Percentiles rank a stretch among this genome's conserved stretches.
Conservation (phyloP, 2,113 vertebrate species). For the Donacobius atricapilla region DNA sequence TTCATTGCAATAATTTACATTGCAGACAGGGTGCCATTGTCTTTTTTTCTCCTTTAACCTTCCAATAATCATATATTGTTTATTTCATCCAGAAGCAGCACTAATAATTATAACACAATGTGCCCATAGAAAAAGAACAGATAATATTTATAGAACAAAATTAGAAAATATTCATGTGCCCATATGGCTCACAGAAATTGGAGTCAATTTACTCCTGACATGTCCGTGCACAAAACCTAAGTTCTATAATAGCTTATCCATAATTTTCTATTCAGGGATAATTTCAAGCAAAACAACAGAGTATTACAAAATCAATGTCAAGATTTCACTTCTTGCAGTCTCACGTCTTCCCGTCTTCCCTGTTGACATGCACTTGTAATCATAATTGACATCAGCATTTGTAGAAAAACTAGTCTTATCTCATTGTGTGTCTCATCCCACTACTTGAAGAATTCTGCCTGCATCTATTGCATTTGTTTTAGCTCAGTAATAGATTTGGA, state of each 20-base stretch:
- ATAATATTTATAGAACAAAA: constrained; percentile 46
- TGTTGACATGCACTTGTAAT: not conserved
- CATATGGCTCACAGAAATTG: constrained; percentile 58
- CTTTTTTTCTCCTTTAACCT: constrained; percentile 60
- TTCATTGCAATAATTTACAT: constrained; percentile 9
- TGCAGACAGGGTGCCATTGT: not conserved
- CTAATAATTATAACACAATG: constrained; percentile 64
- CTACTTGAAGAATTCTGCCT: not conserved
- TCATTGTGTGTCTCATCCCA: constrained; percentile 19
- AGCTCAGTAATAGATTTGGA: constrained; percentile 27
- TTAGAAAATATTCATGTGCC: constrained; percentile 59
- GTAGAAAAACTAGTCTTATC: not conserved
- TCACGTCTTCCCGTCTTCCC: not conserved
- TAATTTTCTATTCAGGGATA: not conserved
- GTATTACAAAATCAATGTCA: not conserved
- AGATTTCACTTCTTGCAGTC: not conserved
- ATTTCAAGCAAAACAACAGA: not conserved
- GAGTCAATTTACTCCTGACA: constrained; percentile 51
- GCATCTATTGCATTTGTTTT: constrained; percentile 29
- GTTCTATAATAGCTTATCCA: not conserved
- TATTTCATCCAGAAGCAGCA: constrained; percentile 34
- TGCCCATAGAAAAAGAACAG: constrained; percentile 33
- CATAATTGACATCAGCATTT: not conserved
- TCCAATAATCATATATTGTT: constrained; percentile 57
- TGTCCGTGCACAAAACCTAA: not conserved